Base-by-base conservation (phyloP, 2,113 vertebrate genomes). In the Lepus europaeus region DNA sequence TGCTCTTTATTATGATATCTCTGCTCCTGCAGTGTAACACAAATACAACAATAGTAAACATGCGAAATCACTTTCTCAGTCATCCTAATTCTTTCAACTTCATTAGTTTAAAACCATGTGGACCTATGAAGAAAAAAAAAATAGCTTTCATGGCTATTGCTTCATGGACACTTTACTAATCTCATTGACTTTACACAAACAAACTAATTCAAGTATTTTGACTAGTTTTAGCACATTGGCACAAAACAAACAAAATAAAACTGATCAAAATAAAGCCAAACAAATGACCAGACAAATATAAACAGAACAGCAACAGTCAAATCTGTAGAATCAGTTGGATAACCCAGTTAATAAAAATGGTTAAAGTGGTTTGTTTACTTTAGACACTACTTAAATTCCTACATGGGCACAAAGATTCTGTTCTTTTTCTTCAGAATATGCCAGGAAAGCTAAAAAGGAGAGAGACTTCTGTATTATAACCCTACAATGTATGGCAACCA, bases 151-250 rank as follows among this genome's bases (percentile, higher is more conserved):
- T 77, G 78, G 64, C 61, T 87, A 81, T 90, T 88, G 85, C 93
- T 91, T 97, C 45, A 85, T 61, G 81, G 76, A 95, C 73, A 92
- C 49, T 81, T 87, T 68, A 39, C 78, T 77, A 95, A 90, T 59
- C 27, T n/a, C 33, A 22, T 66, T 93, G 39, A 95, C 74, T 88
- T 89, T 77, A 23, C 88, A 95, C 90, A 89, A 92, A 90, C 56
- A 88, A 96, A 89, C 69, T n/a, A 77, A 90, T 95, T 97, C 88
- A 96, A 95, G 85, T 93, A 84, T 93, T 90, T 95, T 78, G 74
- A 90, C 78, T 92, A 93, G 29, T 93, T 94, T 91, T 88, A 96
- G n/a, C 53, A 95, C 83, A 79, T 17, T 82, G 36, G 25, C 82
- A 85, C 63, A 68, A 96, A 95, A 94, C 16, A 45, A 89, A 77